phyloP scores from a whole-genome alignment of 2,113 vertebrate genomes.

The Canis aureus region DNA sequence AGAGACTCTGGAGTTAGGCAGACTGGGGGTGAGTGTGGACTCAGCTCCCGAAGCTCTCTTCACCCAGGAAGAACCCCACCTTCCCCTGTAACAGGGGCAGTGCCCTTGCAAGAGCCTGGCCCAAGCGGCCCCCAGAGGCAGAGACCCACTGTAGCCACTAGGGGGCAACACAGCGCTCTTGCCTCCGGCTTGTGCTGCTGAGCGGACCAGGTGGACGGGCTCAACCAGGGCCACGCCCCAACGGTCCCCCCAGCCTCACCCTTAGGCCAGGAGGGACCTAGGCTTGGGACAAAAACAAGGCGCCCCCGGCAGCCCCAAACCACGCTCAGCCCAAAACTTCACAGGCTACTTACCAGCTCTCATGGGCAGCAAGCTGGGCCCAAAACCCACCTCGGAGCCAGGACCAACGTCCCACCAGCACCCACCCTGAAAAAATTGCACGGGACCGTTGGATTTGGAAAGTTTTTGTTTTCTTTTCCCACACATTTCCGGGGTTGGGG shows the following conservation, averaged over 20 bases:
- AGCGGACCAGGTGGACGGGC: background rate
- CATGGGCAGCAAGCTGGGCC: background rate
- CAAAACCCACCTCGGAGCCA: background rate
- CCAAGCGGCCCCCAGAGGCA: background rate
- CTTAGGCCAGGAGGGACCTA: background rate
- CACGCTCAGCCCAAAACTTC: background rate
- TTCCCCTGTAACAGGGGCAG: background rate
- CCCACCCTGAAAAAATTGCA: conserved; percentile 72
- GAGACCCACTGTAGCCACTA: background rate
- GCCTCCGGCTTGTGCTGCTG: background rate
- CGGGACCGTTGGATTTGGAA: conserved; percentile 81
- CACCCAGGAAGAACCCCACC: background rate
- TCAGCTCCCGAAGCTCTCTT: background rate
- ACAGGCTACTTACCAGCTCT: background rate
- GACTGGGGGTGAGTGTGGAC: background rate
- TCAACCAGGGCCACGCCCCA: background rate
- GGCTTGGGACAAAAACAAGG: background rate
- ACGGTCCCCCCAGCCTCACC: background rate
- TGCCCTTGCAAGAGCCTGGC: accelerated
- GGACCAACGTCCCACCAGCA: background rate
- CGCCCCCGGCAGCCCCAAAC: background rate
- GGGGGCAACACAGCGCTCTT: no score
- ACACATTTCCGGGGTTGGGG: conserved; percentile 85
- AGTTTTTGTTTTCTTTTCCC: conserved; percentile 86
- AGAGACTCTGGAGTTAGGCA: no score